Conservation (phyloP, 2,113 vertebrate genomes). For the Probosciger aterrimus region DNA sequence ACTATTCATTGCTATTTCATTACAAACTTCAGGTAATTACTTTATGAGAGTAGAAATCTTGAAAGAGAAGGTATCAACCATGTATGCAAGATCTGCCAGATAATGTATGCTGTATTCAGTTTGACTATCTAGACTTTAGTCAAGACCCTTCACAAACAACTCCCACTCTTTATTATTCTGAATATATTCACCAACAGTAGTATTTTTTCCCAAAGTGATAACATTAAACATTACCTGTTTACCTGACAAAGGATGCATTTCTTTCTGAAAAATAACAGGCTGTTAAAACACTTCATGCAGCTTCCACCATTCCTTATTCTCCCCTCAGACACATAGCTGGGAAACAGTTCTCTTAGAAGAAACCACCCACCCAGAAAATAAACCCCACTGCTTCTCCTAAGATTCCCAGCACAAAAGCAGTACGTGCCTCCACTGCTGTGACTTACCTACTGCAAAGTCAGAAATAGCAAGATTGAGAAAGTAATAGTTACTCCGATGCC, state of each 20-base stretch:
- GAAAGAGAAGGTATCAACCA: neutral
- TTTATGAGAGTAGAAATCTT: neutral
- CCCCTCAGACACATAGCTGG: neutral
- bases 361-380: neutral
- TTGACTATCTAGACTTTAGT: neutral
- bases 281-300: neutral
- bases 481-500: slow-evolving; percentile 86
- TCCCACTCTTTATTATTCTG: neutral
- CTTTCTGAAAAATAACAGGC: neutral
- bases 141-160: neutral
- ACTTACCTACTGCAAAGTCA: slow-evolving; percentile 92
- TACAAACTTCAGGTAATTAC: neutral
- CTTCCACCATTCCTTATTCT: neutral
- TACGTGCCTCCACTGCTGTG: neutral
- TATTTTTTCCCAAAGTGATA: neutral
- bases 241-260: neutral
- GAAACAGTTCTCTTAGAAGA: neutral
- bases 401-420: neutral
- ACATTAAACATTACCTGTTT: neutral
- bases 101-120: neutral
- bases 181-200: neutral
- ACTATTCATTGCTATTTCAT: fast-evolving
- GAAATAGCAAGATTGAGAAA: slow-evolving; percentile 89
- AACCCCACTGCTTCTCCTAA: neutral
- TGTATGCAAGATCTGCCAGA: neutral